A percentile compares a stretch with the other conserved stretches of the same genome.
Evolutionary conservation across 2,113 vertebrate species (phyloP).

Genomic region (Daphoenositta chrysoptera): DNA sequence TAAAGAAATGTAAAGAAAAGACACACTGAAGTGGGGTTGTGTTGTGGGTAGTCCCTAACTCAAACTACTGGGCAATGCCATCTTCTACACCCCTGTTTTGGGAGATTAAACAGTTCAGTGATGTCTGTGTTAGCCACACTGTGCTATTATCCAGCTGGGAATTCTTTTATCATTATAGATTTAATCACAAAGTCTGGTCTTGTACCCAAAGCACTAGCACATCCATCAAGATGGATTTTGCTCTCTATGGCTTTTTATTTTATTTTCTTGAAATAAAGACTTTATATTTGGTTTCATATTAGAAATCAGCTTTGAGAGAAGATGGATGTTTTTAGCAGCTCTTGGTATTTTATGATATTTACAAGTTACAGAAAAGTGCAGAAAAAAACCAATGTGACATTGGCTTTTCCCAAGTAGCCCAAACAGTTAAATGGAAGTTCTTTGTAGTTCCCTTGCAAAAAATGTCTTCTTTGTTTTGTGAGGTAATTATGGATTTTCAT

Average conservation of each 20-base stretch:
- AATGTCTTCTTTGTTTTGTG: constrained; percentile 27
- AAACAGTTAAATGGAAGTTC: background rate
- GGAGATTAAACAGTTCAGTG: background rate
- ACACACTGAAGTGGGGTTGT: background rate
- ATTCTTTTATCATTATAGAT: background rate
- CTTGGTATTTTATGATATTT: background rate
- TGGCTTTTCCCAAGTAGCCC: background rate
- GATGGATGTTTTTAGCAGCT: background rate
- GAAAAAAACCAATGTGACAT: background rate
- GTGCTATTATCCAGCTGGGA: background rate
- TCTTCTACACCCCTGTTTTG: background rate
- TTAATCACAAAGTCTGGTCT: background rate
- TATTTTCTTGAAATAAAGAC: background rate
- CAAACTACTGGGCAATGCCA: background rate
- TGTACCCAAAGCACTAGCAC: background rate
- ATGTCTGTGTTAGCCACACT: background rate
- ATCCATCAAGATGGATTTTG: background rate
- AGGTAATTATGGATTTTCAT: constrained; percentile 66
- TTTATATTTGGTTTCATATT: background rate
- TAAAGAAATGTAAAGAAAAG: background rate
- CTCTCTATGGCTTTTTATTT: background rate
- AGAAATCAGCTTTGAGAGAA: background rate
- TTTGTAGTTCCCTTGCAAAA: constrained; percentile 12
- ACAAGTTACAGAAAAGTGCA: background rate
- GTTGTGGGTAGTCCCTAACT: too few relatives aligned